Evolutionary conservation across 1,140 invertebrate species (phyloP), one percentile per base, ranked within the genome.

Genomic region (Formica exsecta): DNA sequence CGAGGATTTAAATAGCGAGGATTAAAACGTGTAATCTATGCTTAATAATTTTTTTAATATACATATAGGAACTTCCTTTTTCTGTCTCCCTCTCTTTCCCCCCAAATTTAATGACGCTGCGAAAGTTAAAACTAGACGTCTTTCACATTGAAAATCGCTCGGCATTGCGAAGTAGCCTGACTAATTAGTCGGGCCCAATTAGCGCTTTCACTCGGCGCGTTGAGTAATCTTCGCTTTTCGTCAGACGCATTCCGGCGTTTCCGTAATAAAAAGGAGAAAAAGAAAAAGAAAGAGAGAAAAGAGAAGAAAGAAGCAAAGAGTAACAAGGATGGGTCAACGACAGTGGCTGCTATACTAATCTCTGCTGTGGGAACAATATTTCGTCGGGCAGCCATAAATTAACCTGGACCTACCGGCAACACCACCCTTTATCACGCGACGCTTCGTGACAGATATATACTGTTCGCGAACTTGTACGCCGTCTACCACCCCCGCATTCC

Each of bases 311-410:
- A 29, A 66, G 54, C 29, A 77, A 70, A 76, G 85, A 81, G 48
- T 59, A 79, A 75, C 59, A 57, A 65, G 80, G 81, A 86, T 73
- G 80, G 86, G 79, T 85, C 77, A 88, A 68, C 85, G 85, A 88
- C 87, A 86, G 71, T 70, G 83, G 75, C 57, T 59, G 57, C 80
- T 77, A 73, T 85, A 91, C 90, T 91, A 91, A 91, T 91, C 90
- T 91, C 87, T 87, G 81, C 84, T 83, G 86, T 87, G 83, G 86
- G 89, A 90, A 87, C 89, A 88, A 91, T 91, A 91, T 91, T 91
- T 91, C 90, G 90, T 71, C 86, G 68, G 70, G 57, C 74, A 54
- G 79, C 70, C 86, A 89, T 91, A 87, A 91, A 91, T 91, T 91
- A 89, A 87, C 68, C 74, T 65, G 86, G 71, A 83, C 88, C 86